Percentiles rank a stretch among this genome's conserved stretches.
Evolutionary conservation across 2,797 vertebrate genomes (phyloP).

Genomic region (Allobates femoralis): DNA sequence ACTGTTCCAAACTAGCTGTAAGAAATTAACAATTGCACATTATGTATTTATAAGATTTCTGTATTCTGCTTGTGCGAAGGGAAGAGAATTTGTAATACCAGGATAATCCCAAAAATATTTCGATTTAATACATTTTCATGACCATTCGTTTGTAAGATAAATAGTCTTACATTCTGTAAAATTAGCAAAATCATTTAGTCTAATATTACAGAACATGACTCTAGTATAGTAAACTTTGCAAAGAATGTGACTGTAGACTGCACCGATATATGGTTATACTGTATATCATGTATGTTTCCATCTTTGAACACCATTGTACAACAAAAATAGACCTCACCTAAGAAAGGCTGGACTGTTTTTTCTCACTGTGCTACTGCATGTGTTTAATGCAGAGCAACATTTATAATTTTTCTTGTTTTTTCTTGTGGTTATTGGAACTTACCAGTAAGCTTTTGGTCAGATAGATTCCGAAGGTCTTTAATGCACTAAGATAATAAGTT

Average conservation of each 20-base stretch:
- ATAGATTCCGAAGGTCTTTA: no score
- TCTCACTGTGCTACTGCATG: no score
- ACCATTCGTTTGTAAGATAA: slow-evolving; percentile 47
- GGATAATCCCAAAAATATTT: slow-evolving; percentile 37
- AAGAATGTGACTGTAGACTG: neutral
- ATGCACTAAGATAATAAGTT: no score
- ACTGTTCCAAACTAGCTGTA: slow-evolving; percentile 19
- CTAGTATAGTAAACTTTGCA: neutral
- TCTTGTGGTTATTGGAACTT: no score
- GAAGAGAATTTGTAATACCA: slow-evolving; percentile 45
- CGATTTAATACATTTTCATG: slow-evolving; percentile 24
- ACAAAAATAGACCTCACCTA: no score
- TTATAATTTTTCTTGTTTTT: no score
- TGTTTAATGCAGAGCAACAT: no score
- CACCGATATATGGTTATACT: neutral
- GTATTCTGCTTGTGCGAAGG: slow-evolving; percentile 15
- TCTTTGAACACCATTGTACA: no score
- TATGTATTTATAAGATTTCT: slow-evolving; percentile 60
- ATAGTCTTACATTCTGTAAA: slow-evolving; percentile 29
- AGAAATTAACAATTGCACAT: slow-evolving; percentile 53
- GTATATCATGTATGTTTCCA: neutral
- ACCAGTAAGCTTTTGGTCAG: no score
- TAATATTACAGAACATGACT: neutral
- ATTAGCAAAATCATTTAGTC: slow-evolving; percentile 27
- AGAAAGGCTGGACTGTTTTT: no score